Evolutionary conservation across 2,113 vertebrate genomes (phyloP), one percentile per base, ranked within the genome.

Genomic region (Dipodomys ordii): DNA sequence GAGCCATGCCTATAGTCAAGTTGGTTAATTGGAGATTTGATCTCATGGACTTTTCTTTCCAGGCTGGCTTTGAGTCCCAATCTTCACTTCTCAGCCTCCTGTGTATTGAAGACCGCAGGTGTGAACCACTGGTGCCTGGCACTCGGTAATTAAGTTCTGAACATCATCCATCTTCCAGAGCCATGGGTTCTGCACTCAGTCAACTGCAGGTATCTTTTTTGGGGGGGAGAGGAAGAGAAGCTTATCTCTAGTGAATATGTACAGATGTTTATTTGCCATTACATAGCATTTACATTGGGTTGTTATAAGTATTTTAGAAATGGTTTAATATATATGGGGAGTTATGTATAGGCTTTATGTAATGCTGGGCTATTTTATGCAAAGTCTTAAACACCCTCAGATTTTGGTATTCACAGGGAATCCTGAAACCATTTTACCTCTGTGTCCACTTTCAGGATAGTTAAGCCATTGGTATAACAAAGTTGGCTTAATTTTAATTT

Each of bases 131-230:
- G 12, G 15, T 57, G 53, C 15, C 13, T 13, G 53, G 53, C 12
- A 57, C 46, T 69, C 16, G 92, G 44, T 39, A 69, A 95, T 85
- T 27, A 69, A 90, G 90, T 92, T 73, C 69, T 84, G 74, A 67
- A 35, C 46, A 53, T 46, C 20, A 28, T 44, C 32, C 68, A 65
- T 18, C 9, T n/a, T 85, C 46, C 6, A 0, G 27, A 8, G 30
- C 80, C 62, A 18, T 25, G n/a, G 19, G 22, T 30, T 80, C 32
- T 81, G 35, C 35, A 39, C 35, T 39, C 35, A 39, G 35, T 39
- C 35, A 39, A 39, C 35, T 39, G 13, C 19, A 57, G 46, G 60
- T 69, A 69, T 72, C 35, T 4, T 39, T 39, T 39, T 39, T 39
- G 35, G 76, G 49, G 1, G 1, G 30, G 9, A n/a, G n/a, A n/a